Evolutionary conservation across 2,797 vertebrate species (phyloP), one percentile per base, ranked within the genome.

Genomic region (Enteromius trimaculatus): DNA sequence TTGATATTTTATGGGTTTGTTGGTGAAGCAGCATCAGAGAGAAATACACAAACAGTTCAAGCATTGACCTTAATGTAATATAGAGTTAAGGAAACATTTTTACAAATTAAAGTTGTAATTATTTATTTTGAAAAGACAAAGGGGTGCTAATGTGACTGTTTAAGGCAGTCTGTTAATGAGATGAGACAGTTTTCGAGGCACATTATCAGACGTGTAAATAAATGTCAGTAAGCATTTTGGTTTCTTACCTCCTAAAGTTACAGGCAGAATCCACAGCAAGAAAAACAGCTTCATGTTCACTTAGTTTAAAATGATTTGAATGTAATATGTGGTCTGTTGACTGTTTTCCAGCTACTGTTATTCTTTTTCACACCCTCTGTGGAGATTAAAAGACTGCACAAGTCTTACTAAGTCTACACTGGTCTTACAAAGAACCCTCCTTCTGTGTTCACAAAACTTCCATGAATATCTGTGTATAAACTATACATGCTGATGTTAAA

Each of bases 201-300:
- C 34, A 6, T 34, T 34, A 6, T 34, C 21, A 68, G 31, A 34
- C 51, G 26, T 21, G 1, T 3, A 66, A n/a, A 66, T 21, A 76
- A 76, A 37, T 16, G 2, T 75, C 19, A 58, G 8, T 66, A 29
- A 4, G 51, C 17, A 34, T 65, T 51, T 51, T 51, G 19, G 55
- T 31, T 85, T 37, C 81, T 85, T 72, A 86, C 84, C 79, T 55
- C 68, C 47, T 8, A 13, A 17, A 60, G 34, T 80, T 64, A 82
- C 29, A 72, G 58, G 4, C 1, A 86, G 66, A 21, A 31, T 34
- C 82, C 80, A 84, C 19, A 88, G 39, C 23, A 86, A 39, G 6
- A 62, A 23, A 21, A 84, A 6, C 23, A 53, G 39, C 71, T 78
- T 78, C 85, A 85, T 84, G 11, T 2, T 86, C n/a, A 4, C 42